phyloP scores from a whole-genome alignment of 2,113 vertebrate genomes.

The Guaruba guarouba region DNA sequence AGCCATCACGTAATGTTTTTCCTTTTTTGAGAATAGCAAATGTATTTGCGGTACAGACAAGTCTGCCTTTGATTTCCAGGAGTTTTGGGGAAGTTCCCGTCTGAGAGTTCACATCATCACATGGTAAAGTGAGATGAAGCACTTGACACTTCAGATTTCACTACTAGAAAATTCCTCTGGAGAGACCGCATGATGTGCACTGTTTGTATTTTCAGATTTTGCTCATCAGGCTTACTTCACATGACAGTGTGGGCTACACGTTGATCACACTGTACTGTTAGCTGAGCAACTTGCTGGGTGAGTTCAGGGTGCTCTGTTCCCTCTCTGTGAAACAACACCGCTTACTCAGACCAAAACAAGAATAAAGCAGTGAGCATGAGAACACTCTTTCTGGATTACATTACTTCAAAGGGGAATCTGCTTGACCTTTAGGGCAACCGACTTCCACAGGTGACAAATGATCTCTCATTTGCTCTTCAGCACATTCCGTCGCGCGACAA shows the following conservation, averaged over 20 bases:
- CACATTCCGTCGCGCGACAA: background rate
- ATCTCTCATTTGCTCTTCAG: background rate
- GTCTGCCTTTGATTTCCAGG: background rate
- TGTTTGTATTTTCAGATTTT: background rate
- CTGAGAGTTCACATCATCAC: background rate
- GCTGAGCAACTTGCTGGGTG: background rate
- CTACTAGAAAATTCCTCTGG: constrained; percentile 28
- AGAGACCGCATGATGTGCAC: background rate
- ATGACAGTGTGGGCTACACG: background rate
- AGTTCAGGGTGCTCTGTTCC: background rate
- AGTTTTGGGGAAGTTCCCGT: constrained; percentile 12
- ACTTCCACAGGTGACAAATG: background rate
- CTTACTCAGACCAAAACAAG: background rate
- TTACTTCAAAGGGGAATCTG: background rate
- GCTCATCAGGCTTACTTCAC: constrained; percentile 4
- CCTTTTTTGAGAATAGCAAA: background rate
- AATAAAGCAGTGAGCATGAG: background rate
- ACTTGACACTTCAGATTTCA: constrained; percentile 5
- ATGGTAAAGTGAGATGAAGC: background rate
- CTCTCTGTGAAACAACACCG: background rate
- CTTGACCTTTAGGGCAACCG: background rate
- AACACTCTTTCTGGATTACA: background rate
- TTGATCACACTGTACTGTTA: background rate
- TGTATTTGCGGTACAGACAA: background rate
- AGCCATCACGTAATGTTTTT: background rate